Conservation (phyloP, 2,797 vertebrate species). For the Anolis apletophallus region DNA sequence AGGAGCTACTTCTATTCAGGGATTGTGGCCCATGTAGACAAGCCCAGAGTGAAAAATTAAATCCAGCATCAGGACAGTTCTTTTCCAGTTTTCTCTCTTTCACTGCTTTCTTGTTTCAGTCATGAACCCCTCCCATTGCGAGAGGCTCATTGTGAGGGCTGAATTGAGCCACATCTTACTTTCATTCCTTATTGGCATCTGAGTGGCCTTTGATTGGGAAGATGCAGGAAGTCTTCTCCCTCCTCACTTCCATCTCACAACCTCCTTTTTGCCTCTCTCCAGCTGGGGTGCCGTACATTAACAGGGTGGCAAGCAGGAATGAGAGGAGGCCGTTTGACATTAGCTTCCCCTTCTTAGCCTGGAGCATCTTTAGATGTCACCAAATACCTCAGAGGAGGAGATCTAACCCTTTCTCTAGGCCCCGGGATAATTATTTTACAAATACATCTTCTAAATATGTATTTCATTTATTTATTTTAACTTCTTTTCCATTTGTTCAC, state of each 20-base stretch:
- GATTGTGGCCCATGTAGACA: too few species aligned
- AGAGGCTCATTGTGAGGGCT: too few species aligned
- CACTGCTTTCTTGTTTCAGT: too few species aligned
- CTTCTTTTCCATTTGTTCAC: neutral
- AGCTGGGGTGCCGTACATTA: neutral
- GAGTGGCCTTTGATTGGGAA: neutral
- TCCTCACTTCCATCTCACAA: neutral
- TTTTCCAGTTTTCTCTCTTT: too few species aligned
- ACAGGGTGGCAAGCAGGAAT: neutral
- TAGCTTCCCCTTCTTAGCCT: neutral
- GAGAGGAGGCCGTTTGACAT: neutral
- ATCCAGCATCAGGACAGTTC: too few species aligned
- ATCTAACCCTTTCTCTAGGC: neutral
- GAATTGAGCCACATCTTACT: too few species aligned
- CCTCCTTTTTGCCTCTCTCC: neutral
- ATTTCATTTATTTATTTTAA: neutral
- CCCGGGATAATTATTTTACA: neutral
- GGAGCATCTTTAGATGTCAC: neutral
- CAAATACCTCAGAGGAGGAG: neutral
- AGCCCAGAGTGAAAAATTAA: too few species aligned
- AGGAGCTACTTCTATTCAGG: too few species aligned
- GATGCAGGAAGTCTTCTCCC: neutral
- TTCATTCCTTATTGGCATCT: neutral
- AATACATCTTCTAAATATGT: neutral
- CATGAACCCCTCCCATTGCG: too few species aligned